Base-by-base conservation (phyloP, 2,888 invertebrate species). In the Drosophila buzzatii region DNA sequence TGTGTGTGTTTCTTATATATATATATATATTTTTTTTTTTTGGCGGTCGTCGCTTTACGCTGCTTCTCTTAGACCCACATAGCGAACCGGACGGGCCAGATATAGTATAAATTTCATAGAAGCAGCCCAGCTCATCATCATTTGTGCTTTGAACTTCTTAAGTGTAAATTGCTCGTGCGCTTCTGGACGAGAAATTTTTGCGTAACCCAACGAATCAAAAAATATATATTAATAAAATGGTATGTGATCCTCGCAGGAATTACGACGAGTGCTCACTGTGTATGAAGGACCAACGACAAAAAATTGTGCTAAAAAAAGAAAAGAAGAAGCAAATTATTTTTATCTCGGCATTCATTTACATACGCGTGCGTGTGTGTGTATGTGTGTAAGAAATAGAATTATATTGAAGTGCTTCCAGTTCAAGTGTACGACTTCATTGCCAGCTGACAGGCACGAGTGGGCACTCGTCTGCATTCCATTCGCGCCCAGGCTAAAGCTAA, bases 141-240 rank as follows among this genome's bases (percentile, higher is more conserved):
- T 91, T 93, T 92, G 92, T 92, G 91, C 90, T 93, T 92, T 90
- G 90, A 91, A 92, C 92, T 91, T 90, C 90, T 89, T 85, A 83
- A 89, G 90, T 88, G 89, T 86, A 82, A 90, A 86, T 81, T 83
- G 84, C 90, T 83, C 81, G 87, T 73, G 70, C 76, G 81, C 76
- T 79, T 74, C 64, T 73, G 91, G 73, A 76, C 87, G 87, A 89
- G 89, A 89, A 84, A 86, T 76, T 90, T 89, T 77, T 63, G 60
- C 76, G 62, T 75, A 56, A 52, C 27, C 31, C 52, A 61, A 58
- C 44, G n/a, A 39, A 31, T 47, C 10, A 8, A 9, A 18, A 47
- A 27, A 45, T 12, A 20, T 16, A 42, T 27, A 23, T 35, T 42
- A 39, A 49, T 47, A 71, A 77, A 69, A 79, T 80, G 80, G 82